These are phyloP conservation scores for Craniophora ligustri DNA, from an alignment of 2,888 invertebrate species.

Conservation along the genomic window DNA sequence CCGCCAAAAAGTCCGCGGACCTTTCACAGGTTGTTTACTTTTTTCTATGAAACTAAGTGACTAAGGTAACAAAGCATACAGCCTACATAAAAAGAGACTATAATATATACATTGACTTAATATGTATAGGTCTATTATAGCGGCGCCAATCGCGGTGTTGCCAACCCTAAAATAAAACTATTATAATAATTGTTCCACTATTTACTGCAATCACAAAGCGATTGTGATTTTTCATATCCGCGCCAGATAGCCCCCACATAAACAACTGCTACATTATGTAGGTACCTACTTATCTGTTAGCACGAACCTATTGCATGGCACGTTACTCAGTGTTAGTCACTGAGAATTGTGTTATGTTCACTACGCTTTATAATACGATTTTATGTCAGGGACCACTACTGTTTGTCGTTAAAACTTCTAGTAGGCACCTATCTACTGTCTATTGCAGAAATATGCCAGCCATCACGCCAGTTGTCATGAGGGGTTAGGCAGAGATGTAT, in stretches of 20 bases:
- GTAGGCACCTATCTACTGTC: neutral
- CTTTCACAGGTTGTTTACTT: too few species aligned
- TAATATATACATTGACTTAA: too few species aligned
- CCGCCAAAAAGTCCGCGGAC: too few species aligned
- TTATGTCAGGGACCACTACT: conserved; percentile 4
- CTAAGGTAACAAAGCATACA: too few species aligned
- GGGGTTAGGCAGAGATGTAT: too few species aligned
- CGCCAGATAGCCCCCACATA: conserved; percentile 4
- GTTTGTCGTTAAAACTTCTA: conserved; percentile 3
- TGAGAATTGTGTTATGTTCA: conserved; percentile 8
- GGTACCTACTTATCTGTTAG: conserved; percentile 9
- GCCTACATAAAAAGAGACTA: too few species aligned
- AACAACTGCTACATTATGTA: conserved; percentile 5
- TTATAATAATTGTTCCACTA: neutral
- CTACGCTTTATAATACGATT: conserved; percentile 8
- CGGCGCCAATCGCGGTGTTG: too few species aligned
- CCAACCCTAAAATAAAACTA: neutral
- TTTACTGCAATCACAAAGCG: neutral
- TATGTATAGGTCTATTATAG: too few species aligned
- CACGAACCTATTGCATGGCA: conserved; percentile 19
- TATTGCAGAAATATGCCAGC: too few species aligned
- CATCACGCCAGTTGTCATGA: too few species aligned
- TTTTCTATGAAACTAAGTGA: too few species aligned
- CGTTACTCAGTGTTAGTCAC: conserved; percentile 19
- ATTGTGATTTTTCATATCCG: neutral